A percentile compares a stretch with the other conserved stretches of the same genome.
These are phyloP conservation scores for Heteronetta atricapilla DNA, from an alignment of 2,113 vertebrate genomes.

Conservation along the genomic window DNA sequence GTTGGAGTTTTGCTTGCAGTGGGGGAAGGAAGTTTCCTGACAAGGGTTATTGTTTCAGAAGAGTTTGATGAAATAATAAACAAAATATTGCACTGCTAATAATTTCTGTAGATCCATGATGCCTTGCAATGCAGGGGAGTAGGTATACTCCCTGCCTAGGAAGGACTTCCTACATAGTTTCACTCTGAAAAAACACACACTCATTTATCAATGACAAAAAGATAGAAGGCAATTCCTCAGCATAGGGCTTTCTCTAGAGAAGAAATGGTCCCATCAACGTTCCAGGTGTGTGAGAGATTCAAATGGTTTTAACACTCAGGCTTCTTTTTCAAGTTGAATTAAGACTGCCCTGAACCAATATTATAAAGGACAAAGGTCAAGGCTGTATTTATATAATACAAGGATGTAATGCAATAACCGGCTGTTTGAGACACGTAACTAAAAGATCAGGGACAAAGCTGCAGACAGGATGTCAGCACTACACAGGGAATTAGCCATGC, in stretches of 20 bases:
- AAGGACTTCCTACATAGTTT: constrained; percentile 38
- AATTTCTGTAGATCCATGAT: not conserved
- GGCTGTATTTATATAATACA: constrained; percentile 56
- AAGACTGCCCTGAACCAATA: constrained; percentile 18
- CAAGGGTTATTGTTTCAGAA: constrained; percentile 17
- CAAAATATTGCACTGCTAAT: constrained; percentile 9
- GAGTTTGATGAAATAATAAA: constrained; percentile 51
- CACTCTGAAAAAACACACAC: not conserved
- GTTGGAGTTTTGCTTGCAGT: not conserved
- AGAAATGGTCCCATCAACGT: not conserved
- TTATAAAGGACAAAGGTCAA: constrained; percentile 37
- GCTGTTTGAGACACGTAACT: constrained; percentile 50
- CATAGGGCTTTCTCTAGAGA: not conserved
- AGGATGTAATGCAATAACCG: constrained; percentile 66
- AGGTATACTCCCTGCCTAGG: not conserved
- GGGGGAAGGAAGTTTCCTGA: not conserved
- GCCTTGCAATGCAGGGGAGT: constrained; percentile 42
- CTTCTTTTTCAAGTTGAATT: constrained; percentile 22
- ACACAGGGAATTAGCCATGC: constrained; percentile 46
- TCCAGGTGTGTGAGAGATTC: not conserved
- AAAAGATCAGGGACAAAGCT: constrained; percentile 42
- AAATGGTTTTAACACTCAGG: not conserved
- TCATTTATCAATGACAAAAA: constrained; percentile 39
- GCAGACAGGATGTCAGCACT: constrained; percentile 56
- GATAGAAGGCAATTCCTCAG: constrained; percentile 2